A percentile compares a stretch with the other conserved stretches of the same genome.
phyloP scores from a whole-genome alignment of 2,888 invertebrate species.

The Ephialtes manifestator region DNA sequence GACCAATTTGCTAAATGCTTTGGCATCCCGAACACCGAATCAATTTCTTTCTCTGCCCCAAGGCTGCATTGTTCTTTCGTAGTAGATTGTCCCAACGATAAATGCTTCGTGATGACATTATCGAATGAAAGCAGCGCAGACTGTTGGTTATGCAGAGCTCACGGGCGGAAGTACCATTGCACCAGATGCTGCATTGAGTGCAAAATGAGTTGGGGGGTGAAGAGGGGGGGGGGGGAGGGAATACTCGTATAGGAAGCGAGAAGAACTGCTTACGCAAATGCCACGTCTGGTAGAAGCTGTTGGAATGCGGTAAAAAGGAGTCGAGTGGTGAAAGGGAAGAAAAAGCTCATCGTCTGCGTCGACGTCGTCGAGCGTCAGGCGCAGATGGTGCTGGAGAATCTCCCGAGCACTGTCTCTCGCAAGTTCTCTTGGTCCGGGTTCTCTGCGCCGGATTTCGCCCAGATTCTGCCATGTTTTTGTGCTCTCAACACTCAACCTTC shows the following conservation, averaged over 20 bases:
- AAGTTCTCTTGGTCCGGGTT: slow-evolving; percentile 67
- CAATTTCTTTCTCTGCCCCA: neutral
- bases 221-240: neutral
- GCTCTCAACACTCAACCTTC: slow-evolving; percentile 60
- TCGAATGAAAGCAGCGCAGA: slow-evolving; percentile 43
- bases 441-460: slow-evolving; percentile 64
- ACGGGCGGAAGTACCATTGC: slow-evolving; percentile 64
- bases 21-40: neutral
- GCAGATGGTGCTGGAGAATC: slow-evolving; percentile 74
- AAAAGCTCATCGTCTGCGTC: slow-evolving; percentile 55
- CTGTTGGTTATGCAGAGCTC: slow-evolving; percentile 15
- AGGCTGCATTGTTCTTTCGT: neutral
- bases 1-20: neutral
- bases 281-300: slow-evolving; percentile 74
- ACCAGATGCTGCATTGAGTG: slow-evolving; percentile 60
- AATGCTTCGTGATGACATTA: slow-evolving; percentile 40
- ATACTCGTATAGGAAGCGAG: slow-evolving; percentile 58
- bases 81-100: neutral
- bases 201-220: neutral
- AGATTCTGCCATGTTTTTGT: slow-evolving; percentile 61
- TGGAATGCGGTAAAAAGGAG: slow-evolving; percentile 82
- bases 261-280: slow-evolving; percentile 83
- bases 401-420: slow-evolving; percentile 31
- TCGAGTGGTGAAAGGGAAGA: slow-evolving; percentile 76
- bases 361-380: slow-evolving; percentile 73